Evolutionary conservation across 1,140 invertebrate species (phyloP).

Genomic region (Heliconius hermathena): DNA sequence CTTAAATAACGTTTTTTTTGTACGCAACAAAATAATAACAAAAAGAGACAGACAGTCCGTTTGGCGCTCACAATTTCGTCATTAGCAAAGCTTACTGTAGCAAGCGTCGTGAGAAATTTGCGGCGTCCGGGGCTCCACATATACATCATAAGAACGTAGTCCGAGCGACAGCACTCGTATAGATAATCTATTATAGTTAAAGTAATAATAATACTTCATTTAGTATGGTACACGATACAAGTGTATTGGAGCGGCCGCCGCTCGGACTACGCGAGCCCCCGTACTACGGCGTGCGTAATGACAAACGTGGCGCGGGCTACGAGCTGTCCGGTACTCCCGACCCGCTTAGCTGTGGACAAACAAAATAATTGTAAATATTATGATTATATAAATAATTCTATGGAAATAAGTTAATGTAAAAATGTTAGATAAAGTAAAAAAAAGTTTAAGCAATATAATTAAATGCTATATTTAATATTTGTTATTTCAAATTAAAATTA

Average conservation of each 20-base stretch:
- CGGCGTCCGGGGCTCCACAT: slow-evolving; percentile 50
- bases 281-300: slow-evolving; percentile 47
- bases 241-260: slow-evolving; percentile 32
- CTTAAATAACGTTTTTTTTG: slow-evolving; percentile 75
- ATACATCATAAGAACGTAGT: slow-evolving; percentile 23
- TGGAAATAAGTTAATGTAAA: no score
- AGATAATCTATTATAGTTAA: neutral
- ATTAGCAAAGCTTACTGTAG: slow-evolving; percentile 77
- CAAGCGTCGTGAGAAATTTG: slow-evolving; percentile 77
- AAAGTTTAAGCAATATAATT: neutral
- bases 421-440: no score
- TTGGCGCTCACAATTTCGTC: slow-evolving; percentile 67
- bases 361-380: neutral
- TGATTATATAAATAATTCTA: no score
- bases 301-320: slow-evolving; percentile 45
- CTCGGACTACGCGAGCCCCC: slow-evolving; percentile 5
- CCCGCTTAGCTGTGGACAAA: slow-evolving; percentile 40
- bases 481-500: no score
- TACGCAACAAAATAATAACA: slow-evolving; percentile 78
- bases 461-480: no score
- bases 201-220: neutral
- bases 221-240: neutral
- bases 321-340: slow-evolving; percentile 34
- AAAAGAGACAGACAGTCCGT: slow-evolving; percentile 51
- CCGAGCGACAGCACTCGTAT: slow-evolving; percentile 25